phyloP scores from a whole-genome alignment of 2,797 vertebrate genomes.

The Cheirogaleus major region DNA sequence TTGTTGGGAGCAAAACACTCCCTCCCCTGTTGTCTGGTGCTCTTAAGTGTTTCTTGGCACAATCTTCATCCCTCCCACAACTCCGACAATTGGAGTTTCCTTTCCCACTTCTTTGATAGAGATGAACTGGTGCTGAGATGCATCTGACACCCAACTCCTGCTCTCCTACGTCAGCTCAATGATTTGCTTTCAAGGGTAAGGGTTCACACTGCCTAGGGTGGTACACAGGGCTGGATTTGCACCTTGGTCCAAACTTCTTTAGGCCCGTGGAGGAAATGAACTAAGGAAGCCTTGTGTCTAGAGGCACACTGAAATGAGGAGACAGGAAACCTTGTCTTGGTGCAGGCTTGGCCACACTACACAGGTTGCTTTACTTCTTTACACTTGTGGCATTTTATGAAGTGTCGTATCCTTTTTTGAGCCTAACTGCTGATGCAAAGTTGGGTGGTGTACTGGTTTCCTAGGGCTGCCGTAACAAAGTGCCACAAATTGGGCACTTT shows the following conservation, averaged over 20 bases:
- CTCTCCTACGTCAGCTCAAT: neutral
- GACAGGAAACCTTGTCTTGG: neutral
- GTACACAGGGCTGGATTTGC: neutral
- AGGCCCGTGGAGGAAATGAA: neutral
- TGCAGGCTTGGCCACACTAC: neutral
- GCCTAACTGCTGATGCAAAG: neutral
- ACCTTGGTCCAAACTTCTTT: neutral
- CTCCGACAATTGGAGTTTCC: neutral
- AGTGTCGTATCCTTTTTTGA: neutral
- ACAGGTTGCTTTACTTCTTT: neutral
- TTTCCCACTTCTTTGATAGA: neutral
- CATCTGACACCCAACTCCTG: rapidly evolving
- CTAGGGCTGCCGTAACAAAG: neutral
- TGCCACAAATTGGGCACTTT: neutral
- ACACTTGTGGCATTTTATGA: neutral
- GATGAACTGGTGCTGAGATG: neutral
- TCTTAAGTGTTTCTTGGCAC: neutral
- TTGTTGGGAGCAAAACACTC: neutral
- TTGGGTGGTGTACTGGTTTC: neutral
- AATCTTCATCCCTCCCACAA: neutral
- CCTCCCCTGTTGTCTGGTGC: neutral
- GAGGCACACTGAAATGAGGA: neutral
- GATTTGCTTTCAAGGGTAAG: neutral
- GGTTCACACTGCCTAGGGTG: neutral
- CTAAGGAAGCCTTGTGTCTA: neutral